These are phyloP conservation scores for Drosophila meridionalis DNA, from an alignment of 2,888 invertebrate genomes.

Conservation along the genomic window DNA sequence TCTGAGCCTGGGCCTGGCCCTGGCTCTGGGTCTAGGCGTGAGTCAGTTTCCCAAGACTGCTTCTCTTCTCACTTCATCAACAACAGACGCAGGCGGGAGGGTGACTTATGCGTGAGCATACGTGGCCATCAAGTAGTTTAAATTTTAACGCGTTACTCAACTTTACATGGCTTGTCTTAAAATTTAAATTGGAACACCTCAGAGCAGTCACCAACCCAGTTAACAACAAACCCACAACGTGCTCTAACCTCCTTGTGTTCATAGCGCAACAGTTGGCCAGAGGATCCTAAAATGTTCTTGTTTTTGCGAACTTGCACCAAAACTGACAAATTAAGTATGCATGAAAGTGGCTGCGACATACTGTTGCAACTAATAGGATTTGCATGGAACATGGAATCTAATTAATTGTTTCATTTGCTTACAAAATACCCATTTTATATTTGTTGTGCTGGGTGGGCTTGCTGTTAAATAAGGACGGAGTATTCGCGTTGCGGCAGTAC, in stretches of 20 bases:
- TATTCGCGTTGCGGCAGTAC: background rate
- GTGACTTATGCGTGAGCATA: conserved; percentile 25
- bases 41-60: background rate
- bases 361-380: conserved; percentile 71
- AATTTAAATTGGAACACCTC: conserved; percentile 72
- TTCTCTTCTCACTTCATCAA: conserved; percentile 18
- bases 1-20: background rate
- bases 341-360: conserved; percentile 55
- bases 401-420: conserved; percentile 78
- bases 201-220: conserved; percentile 23
- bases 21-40: background rate
- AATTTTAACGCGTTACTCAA: conserved; percentile 73
- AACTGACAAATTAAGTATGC: conserved; percentile 76
- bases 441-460: conserved; percentile 31
- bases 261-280: conserved; percentile 69
- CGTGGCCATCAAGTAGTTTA: conserved; percentile 56
- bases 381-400: conserved; percentile 65
- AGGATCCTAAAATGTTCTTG: conserved; percentile 51
- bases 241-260: background rate
- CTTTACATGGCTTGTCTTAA: conserved; percentile 55
- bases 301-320: conserved; percentile 59
- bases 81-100: conserved; percentile 1
- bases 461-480: background rate
- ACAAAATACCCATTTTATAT: conserved; percentile 52
- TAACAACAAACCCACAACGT: conserved; percentile 17